These are phyloP conservation scores for Cerastis leucographa DNA, from an alignment of 2,888 invertebrate genomes.

Conservation along the genomic window DNA sequence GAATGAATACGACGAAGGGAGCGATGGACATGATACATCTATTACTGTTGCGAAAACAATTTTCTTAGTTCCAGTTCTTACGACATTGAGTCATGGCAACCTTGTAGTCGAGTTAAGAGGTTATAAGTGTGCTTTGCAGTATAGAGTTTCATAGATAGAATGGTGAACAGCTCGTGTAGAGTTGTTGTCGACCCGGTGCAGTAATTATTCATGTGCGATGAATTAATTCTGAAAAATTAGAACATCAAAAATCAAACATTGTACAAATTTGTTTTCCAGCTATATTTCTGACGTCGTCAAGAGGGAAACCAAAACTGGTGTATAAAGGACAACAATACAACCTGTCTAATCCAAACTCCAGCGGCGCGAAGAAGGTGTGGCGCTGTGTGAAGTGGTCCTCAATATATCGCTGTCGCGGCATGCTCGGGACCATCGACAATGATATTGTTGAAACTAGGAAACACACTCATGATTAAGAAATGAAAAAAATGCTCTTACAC, in stretches of 20 bases:
- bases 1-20: background rate
- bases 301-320: constrained; percentile 54
- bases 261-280: constrained; percentile 30
- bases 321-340: constrained; percentile 52
- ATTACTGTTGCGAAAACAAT: background rate
- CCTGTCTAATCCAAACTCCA: constrained; percentile 18
- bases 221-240: too few relatives aligned
- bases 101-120: constrained; percentile 64
- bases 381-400: constrained; percentile 60
- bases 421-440: constrained; percentile 62
- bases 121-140: constrained; percentile 33
- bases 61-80: constrained; percentile 52
- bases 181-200: too few relatives aligned
- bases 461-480: constrained; percentile 30
- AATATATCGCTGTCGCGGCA: constrained; percentile 56
- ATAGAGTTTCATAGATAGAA: too few relatives aligned
- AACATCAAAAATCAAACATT: background rate
- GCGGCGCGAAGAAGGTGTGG: constrained; percentile 42
- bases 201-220: too few relatives aligned
- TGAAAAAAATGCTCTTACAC: too few relatives aligned
- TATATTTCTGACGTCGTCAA: constrained; percentile 40
- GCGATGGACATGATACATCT: background rate
- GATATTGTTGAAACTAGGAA: constrained; percentile 56
- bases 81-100: constrained; percentile 60
- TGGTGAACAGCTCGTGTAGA: too few relatives aligned